phyloP scores from a whole-genome alignment of 2,888 invertebrate genomes.

The Caenorhabditis drosophilae region DNA sequence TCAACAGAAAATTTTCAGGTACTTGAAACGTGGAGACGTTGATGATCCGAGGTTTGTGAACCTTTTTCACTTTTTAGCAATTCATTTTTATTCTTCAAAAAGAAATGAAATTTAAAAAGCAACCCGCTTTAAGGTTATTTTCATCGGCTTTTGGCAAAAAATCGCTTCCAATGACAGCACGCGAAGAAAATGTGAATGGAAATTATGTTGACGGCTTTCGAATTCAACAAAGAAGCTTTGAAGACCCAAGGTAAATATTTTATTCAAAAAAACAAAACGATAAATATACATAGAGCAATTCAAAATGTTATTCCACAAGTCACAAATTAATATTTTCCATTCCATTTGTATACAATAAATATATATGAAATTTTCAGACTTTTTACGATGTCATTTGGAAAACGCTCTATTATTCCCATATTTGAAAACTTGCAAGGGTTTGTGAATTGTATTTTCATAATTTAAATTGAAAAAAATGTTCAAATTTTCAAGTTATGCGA shows the following conservation, averaged over 20 bases:
- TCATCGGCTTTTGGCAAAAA: constrained; percentile 34
- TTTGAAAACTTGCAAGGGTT: constrained; percentile 20
- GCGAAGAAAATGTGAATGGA: constrained; percentile 3
- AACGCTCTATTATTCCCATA: constrained; percentile 22
- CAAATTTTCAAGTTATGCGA: constrained; percentile 21
- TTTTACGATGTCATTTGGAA: constrained; percentile 39
- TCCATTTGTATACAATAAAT: background rate
- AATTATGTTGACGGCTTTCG: constrained; percentile 18
- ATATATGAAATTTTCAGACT: constrained; percentile 12
- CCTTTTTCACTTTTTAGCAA: background rate
- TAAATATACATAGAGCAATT: no score
- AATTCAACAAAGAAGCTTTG: constrained; percentile 21
- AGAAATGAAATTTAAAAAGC: no score
- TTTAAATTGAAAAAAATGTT: background rate
- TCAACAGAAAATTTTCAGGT: constrained; percentile 16
- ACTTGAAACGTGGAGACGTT: constrained; percentile 32
- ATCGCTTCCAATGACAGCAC: constrained; percentile 4
- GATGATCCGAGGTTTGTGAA: constrained; percentile 23
- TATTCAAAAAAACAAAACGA: no score
- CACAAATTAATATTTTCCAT: no score
- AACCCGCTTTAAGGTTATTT: constrained; percentile 29
- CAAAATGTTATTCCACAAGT: no score
- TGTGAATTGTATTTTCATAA: background rate
- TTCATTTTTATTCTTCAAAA: no score
- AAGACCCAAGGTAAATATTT: constrained; percentile 43